Base-by-base conservation (phyloP, 2,113 vertebrate genomes). In the Mesoclemmys tuberculata region DNA sequence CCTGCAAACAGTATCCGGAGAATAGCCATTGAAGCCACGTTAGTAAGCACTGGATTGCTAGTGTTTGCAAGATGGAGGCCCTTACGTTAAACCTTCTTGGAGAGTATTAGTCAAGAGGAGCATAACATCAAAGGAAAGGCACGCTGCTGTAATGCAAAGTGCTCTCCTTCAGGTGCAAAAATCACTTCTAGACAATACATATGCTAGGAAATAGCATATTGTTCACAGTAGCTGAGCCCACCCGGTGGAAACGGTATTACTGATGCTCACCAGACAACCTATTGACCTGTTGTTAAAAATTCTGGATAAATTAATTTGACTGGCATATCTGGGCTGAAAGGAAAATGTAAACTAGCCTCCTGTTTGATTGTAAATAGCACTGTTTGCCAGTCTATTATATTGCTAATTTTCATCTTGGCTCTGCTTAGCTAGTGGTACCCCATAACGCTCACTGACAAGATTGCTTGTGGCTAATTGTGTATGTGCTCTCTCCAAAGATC, bases 231-330 rank as follows among this genome's bases (percentile, higher is more conserved):
- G 31, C 56, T 80, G 13, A 84, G 82, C 58, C 5, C 2, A 38
- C 61, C 35, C 21, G 77, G 31, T 13, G 31, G 71, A 83, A 94
- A 88, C 41, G 21, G 2, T 71, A 10, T 56, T 41, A 84, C 6
- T 51, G 93, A 85, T 81, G 38, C 18, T 71, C 55, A 84, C 71
- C 10, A 4, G 9, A 24, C 35, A 89, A 49, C 64, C 90, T 90
- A 26, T 31, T 56, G 38, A 56, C 26, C 54, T 82, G 38, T 56
- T 56, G 49, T 91, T 64, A 38, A 91, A 87, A 92, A 90, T 90
- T 55, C 19, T 71, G 44, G n/a, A 14, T 74, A 1, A 84, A 48
- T 77, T 91, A 1, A 91, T 93, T 93, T 80, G 26, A 68, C 35
- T 93, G 35, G 4, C 8, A 5, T 46, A 82, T 26, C 81, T 52